These are phyloP conservation scores for Malaclemys terrapin DNA, from an alignment of 2,113 vertebrate species.

Conservation along the genomic window DNA sequence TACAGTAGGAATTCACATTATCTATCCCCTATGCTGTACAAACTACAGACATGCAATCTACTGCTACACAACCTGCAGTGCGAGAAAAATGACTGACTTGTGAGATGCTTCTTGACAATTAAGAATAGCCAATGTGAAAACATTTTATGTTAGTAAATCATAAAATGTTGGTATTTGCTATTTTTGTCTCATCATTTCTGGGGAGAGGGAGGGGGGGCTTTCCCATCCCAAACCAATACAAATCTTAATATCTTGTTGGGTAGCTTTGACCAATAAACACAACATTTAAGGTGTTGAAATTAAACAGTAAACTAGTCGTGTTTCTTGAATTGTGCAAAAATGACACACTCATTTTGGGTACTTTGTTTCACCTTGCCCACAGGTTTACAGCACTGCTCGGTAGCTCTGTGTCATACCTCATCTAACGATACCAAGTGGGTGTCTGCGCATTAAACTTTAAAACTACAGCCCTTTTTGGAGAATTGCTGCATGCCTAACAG, in stretches of 20 bases:
- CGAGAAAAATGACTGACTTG: background rate
- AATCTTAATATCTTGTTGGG: background rate
- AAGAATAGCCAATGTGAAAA: background rate
- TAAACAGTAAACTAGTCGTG: background rate
- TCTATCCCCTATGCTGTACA: background rate
- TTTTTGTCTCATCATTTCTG: background rate
- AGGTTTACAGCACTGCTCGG: background rate
- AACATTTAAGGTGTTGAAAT: background rate
- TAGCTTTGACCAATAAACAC: background rate
- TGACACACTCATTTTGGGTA: background rate
- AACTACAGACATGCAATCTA: background rate
- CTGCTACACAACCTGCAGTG: background rate
- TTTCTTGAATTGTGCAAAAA: background rate
- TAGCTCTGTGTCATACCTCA: background rate
- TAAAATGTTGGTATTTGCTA: background rate
- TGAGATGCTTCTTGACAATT: background rate
- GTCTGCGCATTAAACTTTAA: background rate
- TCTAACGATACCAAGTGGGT: background rate
- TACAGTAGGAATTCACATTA: background rate
- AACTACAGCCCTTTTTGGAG: background rate
- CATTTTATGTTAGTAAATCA: background rate
- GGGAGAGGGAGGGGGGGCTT: background rate
- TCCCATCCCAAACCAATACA: background rate
- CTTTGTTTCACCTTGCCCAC: background rate
- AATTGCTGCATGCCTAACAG: background rate